Evolutionary conservation across 2,888 invertebrate genomes (phyloP), one percentile per base, ranked within the genome.

Genomic region (Halictus quadricinctus): DNA sequence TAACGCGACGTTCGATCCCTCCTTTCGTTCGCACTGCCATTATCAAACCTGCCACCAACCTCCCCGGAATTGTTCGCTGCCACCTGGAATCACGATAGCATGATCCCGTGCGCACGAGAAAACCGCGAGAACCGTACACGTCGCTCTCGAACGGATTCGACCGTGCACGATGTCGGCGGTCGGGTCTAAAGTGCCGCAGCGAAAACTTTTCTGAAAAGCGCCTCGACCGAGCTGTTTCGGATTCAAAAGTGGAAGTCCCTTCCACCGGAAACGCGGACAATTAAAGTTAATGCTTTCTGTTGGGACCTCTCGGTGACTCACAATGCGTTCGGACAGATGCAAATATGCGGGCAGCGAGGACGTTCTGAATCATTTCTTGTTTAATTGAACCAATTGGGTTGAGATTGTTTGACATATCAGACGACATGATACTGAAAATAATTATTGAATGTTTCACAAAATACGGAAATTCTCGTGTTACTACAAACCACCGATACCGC

Each of bases 1-100:
- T 80, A 88, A 86, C 86, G 76, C 86, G 83, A 83, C 82, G 76
- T 77, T 74, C 81, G 50, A 36, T 73, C 75, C 77, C 76, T 76
- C 81, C 76, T 77, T 76, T 72, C 80, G 60, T 76, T 76, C 75
- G 25, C 64, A 6, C 72, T 58, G 58, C 29, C 78, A 72, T 83
- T 83, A 82, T 82, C 83, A 46, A 54, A 41, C 58, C 58, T 76
- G 72, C 18, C 36, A 25, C n/a, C 46, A 73, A 60, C 46, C 58
- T 66, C 15, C 21, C 58, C 36, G 36, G 46, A 41, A 70, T 58
- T 58, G 69, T 69, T 76, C 66, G 13, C 70, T 21, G 43, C 25
- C 69, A 36, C n/a, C 58, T n/a, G 36, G 43, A 84, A 76, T 21
- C 74, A 58, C 54, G 84, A 79, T 82, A 82, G n/a, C 50, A 50